These are phyloP conservation scores for Heliothis virescens DNA, from an alignment of 1,140 invertebrate genomes.

Conservation along the genomic window DNA sequence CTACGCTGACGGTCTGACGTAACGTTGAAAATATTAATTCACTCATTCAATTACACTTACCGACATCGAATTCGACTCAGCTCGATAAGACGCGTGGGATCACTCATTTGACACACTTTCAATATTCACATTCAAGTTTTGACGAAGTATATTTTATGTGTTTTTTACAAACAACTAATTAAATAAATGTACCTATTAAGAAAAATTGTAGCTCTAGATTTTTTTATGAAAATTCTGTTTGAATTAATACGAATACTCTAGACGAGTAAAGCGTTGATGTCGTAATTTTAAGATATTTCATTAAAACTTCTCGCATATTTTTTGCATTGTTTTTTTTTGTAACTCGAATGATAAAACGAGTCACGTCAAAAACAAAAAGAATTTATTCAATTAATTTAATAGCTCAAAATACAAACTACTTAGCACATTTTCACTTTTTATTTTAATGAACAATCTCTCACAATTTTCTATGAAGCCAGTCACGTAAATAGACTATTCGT, in stretches of 20 bases:
- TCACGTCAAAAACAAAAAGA: not conserved
- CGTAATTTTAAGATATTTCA: slow-evolving; percentile 18
- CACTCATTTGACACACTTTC: slow-evolving; percentile 40
- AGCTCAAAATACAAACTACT: not conserved
- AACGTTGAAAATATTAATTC: slow-evolving; percentile 47
- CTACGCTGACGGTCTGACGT: slow-evolving; percentile 21
- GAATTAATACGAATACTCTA: slow-evolving; percentile 13
- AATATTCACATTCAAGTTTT: slow-evolving; percentile 20
- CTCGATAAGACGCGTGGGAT: slow-evolving; percentile 50
- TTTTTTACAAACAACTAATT: not conserved
- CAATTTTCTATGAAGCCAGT: slow-evolving; percentile 13
- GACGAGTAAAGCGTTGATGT: slow-evolving; percentile 10
- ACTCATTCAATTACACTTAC: slow-evolving; percentile 42
- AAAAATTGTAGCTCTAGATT: not conserved
- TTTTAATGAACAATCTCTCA: slow-evolving; percentile 10
- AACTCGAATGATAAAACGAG: not conserved
- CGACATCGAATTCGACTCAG: slow-evolving; percentile 51
- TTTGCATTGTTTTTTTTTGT: not conserved
- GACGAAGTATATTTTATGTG: slow-evolving; percentile 2
- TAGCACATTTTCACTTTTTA: not conserved
- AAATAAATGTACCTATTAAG: not conserved
- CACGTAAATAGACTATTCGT: slow-evolving; percentile 3
- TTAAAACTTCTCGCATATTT: slow-evolving; percentile 12
- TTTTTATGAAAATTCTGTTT: slow-evolving; percentile 17
- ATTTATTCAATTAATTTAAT: not conserved